Base-by-base conservation (phyloP, 2,113 vertebrate species). In the Mus pahari region DNA sequence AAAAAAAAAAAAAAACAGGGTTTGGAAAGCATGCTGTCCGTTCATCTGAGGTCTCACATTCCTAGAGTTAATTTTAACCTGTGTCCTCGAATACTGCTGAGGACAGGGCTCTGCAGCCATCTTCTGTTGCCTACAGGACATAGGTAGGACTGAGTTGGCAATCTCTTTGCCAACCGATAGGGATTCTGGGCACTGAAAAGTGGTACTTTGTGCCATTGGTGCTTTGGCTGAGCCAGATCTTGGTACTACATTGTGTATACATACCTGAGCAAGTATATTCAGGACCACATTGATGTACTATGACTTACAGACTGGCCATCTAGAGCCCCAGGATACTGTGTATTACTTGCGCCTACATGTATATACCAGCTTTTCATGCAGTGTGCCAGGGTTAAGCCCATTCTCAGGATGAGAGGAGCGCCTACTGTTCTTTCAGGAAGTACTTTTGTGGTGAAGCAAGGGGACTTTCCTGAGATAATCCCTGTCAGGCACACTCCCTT, bases 31-130 rank as follows among this genome's bases (percentile, higher is more conserved):
- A 70, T 75, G 68, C 66, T 81, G 55, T 90, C 53, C 14, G 20
- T 66, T 86, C 42, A 88, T 60, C 20, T 95, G 62, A 88, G 82
- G 19, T 70, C 91, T 84, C 36, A 73, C 48, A 86, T 39, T 31
- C 22, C 50, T 78, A 42, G 33, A 12, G n/a, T n/a, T 92, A 50
- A 86, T 78, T 90, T 78, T 86, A 24, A 81, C 19, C 50, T 77
- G 8, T 45, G 24, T 66, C 12, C 13, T 83, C 55, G 77, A 77
- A 31, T 89, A 73, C 31, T 91, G 55, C 22, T 71, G 88, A n/a
- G 39, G 0, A 66, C 14, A 71, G n/a, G 42, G 4, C 12, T 3
- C 86, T 79, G 36, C 75, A 71, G 60, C 42, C 17, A 70, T n/a
- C 20, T 7, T 92, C 19, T 68, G 68, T 20, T 48, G 62, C 39